Conservation (phyloP, 2,888 invertebrate genomes). For the Drosophila infuscata region DNA sequence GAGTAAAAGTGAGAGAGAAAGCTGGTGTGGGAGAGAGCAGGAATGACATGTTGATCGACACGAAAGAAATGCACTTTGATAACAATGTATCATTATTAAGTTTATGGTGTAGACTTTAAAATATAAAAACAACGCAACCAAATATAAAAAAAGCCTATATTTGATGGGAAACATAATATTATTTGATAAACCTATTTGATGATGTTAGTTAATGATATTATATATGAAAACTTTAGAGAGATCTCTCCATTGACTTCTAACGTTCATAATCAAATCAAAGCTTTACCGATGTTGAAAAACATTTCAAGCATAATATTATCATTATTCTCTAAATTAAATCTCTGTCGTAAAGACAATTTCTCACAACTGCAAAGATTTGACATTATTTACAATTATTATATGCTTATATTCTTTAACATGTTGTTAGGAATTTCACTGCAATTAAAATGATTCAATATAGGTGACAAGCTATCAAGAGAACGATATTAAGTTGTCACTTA, state of each 20-base stretch:
- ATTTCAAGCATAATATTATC: background rate
- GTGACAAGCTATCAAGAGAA: slow-evolving; percentile 1
- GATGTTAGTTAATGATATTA: background rate
- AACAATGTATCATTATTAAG: slow-evolving; percentile 18
- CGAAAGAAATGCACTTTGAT: slow-evolving; percentile 27
- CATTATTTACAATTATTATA: background rate
- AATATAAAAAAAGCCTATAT: background rate
- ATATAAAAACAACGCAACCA: background rate
- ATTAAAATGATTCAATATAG: background rate
- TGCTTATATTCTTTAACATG: background rate
- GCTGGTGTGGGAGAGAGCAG: background rate
- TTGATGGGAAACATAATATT: background rate
- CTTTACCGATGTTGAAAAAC: background rate
- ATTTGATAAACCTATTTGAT: background rate
- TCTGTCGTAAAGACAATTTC: background rate
- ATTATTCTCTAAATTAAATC: background rate
- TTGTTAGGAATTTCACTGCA: background rate
- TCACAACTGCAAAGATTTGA: background rate
- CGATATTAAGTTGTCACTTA: slow-evolving; percentile 2
- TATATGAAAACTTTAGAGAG: background rate
- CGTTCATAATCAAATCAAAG: background rate
- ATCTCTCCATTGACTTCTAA: background rate
- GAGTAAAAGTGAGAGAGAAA: background rate
- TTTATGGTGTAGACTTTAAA: slow-evolving; percentile 8
- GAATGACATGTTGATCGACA: slow-evolving; percentile 33